Conservation (phyloP, 2,113 vertebrate genomes). For the Grallaria varia region DNA sequence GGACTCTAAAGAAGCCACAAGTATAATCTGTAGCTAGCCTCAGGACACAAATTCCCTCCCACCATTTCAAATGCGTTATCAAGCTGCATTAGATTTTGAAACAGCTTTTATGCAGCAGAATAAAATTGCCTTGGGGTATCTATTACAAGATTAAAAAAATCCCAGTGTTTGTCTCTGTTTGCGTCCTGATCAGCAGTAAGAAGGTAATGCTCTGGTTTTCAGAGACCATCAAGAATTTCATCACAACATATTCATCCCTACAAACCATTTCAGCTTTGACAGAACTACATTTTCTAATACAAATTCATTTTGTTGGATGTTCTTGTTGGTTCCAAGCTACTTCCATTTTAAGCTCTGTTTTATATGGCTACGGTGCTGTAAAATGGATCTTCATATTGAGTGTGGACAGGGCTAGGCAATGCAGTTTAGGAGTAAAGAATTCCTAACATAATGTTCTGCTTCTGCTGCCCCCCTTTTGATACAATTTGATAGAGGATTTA, state of each 20-base stretch:
- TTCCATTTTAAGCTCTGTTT: background rate
- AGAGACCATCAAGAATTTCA: background rate
- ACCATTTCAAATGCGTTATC: background rate
- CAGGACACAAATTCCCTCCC: background rate
- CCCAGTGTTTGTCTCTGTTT: background rate
- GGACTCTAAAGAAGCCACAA: background rate
- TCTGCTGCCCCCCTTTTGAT: background rate
- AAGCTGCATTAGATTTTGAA: background rate
- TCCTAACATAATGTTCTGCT: background rate
- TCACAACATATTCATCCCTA: background rate
- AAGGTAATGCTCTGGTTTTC: background rate
- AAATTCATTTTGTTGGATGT: background rate
- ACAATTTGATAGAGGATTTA: background rate
- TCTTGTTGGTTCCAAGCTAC: background rate
- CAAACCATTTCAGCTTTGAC: background rate
- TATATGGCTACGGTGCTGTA: background rate
- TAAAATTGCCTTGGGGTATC: background rate
- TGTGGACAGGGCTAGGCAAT: background rate
- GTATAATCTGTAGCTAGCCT: constrained; percentile 14
- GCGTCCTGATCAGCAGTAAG: background rate
- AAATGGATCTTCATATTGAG: background rate
- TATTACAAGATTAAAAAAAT: background rate
- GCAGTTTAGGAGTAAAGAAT: background rate
- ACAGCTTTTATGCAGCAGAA: background rate
- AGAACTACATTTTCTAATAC: background rate